These are phyloP conservation scores for Dendrocopos noguchii DNA, from an alignment of 2,113 vertebrate species.

Conservation along the genomic window DNA sequence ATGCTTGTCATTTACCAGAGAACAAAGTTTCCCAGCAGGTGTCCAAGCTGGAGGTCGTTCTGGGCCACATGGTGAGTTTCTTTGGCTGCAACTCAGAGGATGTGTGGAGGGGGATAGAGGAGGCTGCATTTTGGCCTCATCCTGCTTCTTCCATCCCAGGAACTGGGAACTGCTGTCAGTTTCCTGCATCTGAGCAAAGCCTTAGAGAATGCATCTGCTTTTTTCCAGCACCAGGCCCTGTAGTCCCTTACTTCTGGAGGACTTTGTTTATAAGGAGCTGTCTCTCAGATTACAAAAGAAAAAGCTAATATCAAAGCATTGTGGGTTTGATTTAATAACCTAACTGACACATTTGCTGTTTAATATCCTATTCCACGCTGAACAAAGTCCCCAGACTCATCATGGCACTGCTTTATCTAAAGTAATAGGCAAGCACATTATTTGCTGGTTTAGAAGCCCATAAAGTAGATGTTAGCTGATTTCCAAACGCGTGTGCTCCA, in stretches of 20 bases:
- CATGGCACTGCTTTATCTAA: constrained; percentile 53
- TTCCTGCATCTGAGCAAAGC: background rate
- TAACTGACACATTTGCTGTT: constrained; percentile 25
- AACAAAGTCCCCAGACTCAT: constrained; percentile 40
- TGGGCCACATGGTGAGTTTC: background rate
- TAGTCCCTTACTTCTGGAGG: background rate
- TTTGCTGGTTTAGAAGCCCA: constrained; percentile 52
- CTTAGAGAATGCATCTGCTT: background rate
- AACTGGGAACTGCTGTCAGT: background rate
- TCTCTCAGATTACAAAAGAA: background rate
- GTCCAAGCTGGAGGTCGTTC: background rate
- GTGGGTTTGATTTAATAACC: constrained; percentile 45
- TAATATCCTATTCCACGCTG: constrained; percentile 26
- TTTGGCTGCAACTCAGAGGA: background rate
- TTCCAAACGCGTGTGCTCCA: constrained; percentile 28
- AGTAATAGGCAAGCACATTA: constrained; percentile 54
- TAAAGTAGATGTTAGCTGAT: constrained; percentile 55
- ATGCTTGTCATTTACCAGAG: background rate
- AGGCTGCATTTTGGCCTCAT: background rate
- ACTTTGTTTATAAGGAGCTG: background rate
- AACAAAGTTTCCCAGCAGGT: background rate
- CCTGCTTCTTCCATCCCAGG: background rate
- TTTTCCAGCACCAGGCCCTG: background rate
- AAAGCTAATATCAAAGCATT: background rate
- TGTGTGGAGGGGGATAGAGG: rapidly evolving